Evolutionary conservation across 2,113 vertebrate species (phyloP).

Genomic region (Eleginops maclovinus): DNA sequence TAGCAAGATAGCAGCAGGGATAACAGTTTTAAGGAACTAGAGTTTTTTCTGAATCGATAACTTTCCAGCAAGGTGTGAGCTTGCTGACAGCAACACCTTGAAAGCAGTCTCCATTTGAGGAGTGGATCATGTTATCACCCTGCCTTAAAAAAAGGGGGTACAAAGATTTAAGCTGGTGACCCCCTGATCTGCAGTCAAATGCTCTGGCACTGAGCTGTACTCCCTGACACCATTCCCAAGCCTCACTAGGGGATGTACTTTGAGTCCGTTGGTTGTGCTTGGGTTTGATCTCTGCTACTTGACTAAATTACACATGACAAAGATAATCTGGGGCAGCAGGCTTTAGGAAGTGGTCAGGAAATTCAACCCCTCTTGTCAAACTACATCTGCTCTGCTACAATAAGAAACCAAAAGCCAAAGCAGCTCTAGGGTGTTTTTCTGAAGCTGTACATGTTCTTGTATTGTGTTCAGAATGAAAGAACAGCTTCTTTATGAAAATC

Average conservation of each 20-base stretch:
- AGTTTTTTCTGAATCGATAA: background rate
- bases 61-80: background rate
- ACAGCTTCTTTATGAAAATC: background rate
- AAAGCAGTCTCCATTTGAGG: constrained; percentile 9
- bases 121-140: constrained; percentile 13
- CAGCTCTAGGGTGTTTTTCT: constrained; percentile 18
- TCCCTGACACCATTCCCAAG: background rate
- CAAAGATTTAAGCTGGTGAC: constrained; percentile 29
- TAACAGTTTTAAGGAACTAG: background rate
- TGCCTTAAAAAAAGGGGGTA: background rate
- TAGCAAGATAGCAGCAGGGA: background rate
- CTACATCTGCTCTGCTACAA: constrained; percentile 39
- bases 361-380: constrained; percentile 41
- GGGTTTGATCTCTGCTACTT: constrained; percentile 47
- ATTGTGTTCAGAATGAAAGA: constrained; percentile 12
- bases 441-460: constrained; percentile 2
- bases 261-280: constrained; percentile 18
- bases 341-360: constrained; percentile 55
- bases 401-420: constrained; percentile 20
- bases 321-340: constrained; percentile 49
- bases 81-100: constrained; percentile 1
- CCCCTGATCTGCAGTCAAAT: constrained; percentile 44
- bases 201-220: constrained; percentile 4
- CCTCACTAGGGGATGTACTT: background rate
- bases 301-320: constrained; percentile 51